A percentile compares a stretch with the other conserved stretches of the same genome.
Conservation (phyloP, 1,140 invertebrate genomes). For the Drusus annulatus region DNA sequence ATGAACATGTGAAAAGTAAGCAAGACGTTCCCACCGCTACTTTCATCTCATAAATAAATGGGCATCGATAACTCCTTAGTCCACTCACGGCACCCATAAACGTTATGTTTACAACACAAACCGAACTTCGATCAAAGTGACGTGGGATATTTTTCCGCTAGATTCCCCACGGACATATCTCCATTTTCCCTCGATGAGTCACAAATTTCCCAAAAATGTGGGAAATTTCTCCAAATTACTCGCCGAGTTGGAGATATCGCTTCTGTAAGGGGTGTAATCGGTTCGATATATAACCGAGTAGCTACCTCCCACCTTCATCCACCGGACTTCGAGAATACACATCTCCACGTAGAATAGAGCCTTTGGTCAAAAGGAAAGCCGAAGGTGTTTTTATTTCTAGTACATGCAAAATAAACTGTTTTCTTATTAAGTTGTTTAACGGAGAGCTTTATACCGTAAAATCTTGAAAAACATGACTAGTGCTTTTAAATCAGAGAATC, state of each 20-base stretch:
- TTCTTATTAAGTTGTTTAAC: no score
- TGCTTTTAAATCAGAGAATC: no score
- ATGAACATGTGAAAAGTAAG: no score
- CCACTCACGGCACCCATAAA: not conserved
- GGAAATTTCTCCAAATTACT: conserved; percentile 44
- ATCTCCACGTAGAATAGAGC: not conserved
- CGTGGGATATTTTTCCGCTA: conserved; percentile 15
- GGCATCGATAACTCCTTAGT: not conserved
- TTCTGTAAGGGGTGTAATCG: conserved; percentile 25
- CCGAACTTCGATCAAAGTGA: conserved; percentile 19
- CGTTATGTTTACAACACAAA: conserved; percentile 18
- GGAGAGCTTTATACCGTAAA: no score
- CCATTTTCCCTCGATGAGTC: conserved; percentile 2
- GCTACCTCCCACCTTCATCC: not conserved
- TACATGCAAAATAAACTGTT: not conserved
- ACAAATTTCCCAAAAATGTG: conserved; percentile 24
- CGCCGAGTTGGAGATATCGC: conserved; percentile 23
- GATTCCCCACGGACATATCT: conserved; percentile 8
- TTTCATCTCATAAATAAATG: not conserved
- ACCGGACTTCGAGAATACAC: not conserved
- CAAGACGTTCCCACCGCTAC: no score
- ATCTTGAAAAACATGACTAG: no score
- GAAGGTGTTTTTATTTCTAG: not conserved
- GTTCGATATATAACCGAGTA: conserved; percentile 34
- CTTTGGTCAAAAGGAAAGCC: not conserved